phyloP scores from a whole-genome alignment of 2,797 vertebrate species.

The Dryobates pubescens region DNA sequence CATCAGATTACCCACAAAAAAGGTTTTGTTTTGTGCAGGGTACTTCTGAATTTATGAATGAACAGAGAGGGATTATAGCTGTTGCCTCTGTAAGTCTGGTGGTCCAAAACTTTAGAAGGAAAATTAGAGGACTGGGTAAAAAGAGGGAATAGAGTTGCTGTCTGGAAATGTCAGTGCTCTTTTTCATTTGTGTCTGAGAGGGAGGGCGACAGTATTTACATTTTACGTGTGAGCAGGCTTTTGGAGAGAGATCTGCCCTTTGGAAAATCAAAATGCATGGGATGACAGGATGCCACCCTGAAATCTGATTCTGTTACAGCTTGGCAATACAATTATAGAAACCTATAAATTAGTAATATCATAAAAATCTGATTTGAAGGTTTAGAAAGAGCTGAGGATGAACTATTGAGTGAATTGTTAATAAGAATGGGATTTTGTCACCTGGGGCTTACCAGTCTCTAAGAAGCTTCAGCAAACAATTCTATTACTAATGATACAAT shows the following conservation, averaged over 20 bases:
- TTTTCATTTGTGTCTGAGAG: background rate
- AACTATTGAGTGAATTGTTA: background rate
- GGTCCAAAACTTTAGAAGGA: background rate
- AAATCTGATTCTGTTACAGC: background rate
- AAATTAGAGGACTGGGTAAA: background rate
- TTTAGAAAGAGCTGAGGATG: background rate
- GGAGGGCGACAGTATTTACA: rapidly evolving
- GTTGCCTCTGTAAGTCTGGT: background rate
- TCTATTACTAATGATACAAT: background rate
- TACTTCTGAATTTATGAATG: slow-evolving; percentile 54
- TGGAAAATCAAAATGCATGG: background rate
- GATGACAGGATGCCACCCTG: background rate
- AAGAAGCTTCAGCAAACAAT: background rate
- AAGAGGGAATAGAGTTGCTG: background rate
- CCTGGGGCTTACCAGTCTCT: background rate
- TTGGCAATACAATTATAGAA: background rate
- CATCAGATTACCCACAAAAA: slow-evolving; percentile 31
- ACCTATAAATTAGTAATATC: background rate
- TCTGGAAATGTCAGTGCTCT: background rate
- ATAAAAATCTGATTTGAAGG: background rate
- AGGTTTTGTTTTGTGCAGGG: slow-evolving; percentile 22
- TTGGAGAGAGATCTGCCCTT: background rate
- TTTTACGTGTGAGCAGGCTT: background rate
- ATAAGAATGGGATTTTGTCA: background rate
- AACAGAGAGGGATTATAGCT: background rate